Percentiles rank a stretch among this genome's conserved stretches.
These are phyloP conservation scores for Eutrigla gurnardus DNA, from an alignment of 2,797 vertebrate species.

Conservation along the genomic window DNA sequence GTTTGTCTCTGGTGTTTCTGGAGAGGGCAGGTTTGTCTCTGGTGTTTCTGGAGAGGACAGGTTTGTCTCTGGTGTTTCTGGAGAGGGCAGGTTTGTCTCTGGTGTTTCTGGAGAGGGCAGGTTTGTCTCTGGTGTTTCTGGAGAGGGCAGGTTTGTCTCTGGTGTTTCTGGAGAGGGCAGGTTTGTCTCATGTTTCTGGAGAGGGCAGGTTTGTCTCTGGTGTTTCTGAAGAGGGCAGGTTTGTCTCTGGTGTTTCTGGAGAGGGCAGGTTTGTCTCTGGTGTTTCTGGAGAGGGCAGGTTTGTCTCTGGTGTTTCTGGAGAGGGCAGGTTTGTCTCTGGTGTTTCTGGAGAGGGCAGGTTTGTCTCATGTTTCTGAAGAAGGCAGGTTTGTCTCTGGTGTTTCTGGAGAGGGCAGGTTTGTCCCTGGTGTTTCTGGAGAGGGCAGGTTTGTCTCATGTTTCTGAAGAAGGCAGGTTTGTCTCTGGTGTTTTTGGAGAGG, in stretches of 20 bases:
- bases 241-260: too few species aligned
- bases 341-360: slow-evolving; percentile 36
- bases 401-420: slow-evolving; percentile 44
- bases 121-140: too few species aligned
- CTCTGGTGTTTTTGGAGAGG: slow-evolving; percentile 46
- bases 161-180: slow-evolving; percentile 38
- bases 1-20: too few species aligned
- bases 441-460: not conserved
- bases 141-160: slow-evolving; percentile 41
- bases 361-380: not conserved
- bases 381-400: slow-evolving; percentile 43
- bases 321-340: slow-evolving; percentile 43
- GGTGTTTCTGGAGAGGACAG: slow-evolving; percentile 38
- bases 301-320: too few species aligned
- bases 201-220: slow-evolving; percentile 42
- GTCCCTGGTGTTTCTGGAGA: slow-evolving; percentile 51
- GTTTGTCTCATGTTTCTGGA: too few species aligned
- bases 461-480: slow-evolving; percentile 26
- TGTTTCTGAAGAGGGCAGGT: slow-evolving; percentile 36
- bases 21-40: slow-evolving; percentile 41
- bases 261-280: slow-evolving; percentile 42
- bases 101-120: slow-evolving; percentile 38
- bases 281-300: slow-evolving; percentile 36
- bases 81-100: slow-evolving; percentile 41
- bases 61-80: too few species aligned